Conservation (phyloP, 2,113 vertebrate species). For the Anser cygnoides region DNA sequence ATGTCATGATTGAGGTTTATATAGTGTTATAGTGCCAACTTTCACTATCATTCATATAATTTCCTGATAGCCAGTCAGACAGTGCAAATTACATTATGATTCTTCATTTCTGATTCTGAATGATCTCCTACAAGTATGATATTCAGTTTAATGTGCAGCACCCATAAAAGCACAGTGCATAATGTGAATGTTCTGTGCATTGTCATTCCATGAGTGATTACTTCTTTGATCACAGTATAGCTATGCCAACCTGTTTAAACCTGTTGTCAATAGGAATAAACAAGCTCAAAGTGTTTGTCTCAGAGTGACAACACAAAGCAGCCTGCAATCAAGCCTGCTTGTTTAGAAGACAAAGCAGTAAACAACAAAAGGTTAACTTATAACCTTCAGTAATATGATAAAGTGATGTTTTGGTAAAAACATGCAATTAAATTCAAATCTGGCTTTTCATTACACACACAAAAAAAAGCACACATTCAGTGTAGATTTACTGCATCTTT, state of each 20-base stretch:
- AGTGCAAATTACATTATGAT: background rate
- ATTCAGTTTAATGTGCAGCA: background rate
- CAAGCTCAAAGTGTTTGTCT: background rate
- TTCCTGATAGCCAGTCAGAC: constrained; percentile 28
- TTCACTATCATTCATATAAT: constrained; percentile 31
- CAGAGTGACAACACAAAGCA: constrained; percentile 29
- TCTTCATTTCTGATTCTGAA: constrained; percentile 19
- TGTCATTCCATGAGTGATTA: constrained; percentile 5
- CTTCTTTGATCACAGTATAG: constrained; percentile 32
- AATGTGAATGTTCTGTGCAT: background rate
- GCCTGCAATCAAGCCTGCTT: background rate
- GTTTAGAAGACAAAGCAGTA: constrained; percentile 14
- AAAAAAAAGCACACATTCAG: background rate
- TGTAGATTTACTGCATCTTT: background rate
- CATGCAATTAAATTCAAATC: constrained; percentile 25
- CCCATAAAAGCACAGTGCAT: background rate
- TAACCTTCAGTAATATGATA: background rate
- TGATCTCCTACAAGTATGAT: background rate
- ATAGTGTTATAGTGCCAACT: constrained; percentile 10
- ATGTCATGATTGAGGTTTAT: background rate
- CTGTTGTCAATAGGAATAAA: constrained; percentile 41
- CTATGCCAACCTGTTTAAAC: constrained; percentile 7
- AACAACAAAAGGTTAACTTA: constrained; percentile 36
- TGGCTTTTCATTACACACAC: background rate
- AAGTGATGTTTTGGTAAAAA: constrained; percentile 17